Evolutionary conservation across 1,140 invertebrate species (phyloP), one percentile per base, ranked within the genome.

Genomic region (Potamilus streckersoni): DNA sequence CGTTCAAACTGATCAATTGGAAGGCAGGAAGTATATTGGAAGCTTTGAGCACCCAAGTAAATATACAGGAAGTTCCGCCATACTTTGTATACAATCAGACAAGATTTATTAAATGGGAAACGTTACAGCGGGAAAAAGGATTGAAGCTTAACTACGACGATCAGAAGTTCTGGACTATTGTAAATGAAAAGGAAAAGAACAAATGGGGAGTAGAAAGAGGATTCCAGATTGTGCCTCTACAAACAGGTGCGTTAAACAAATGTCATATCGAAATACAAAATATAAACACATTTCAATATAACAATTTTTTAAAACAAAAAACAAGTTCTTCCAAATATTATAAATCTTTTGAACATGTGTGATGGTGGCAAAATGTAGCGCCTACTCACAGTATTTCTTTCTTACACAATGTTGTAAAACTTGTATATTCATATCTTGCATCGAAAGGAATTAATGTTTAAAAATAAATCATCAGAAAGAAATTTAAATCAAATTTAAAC

Each of bases 1-100:
- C 81, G 27, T 84, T 83, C 63, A 80, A 85, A 71, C 81, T 76
- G 6, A 31, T 76, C 2, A 71, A 76, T 17, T 79, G 74, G 74
- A 79, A 73, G 64, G 73, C 78, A 13, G 78, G 78, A 20, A 60
- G 69, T 19, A 38, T 59, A 13, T 71, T 79, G 12, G 73, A 60
- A n/a, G 78, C 78, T 17, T 65, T 79, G 8, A 49, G 49, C 65
- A 76, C 61, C 13, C 73, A 76, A 62, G 64, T 68, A 15, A 57
- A 23, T 14, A 60, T 69, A 6, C 65, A 31, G 4, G 64, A 63
- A 20, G 56, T 71, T 38, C 78, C 78, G 2, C 55, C 70, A 13
- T 79, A 73, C 31, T 79, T 76, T 23, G 38, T 72, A 19, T 58
- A 76, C 62, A 79, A 79, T 57, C 64, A 71, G 17, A 79, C 78